Conservation (phyloP, 2,113 vertebrate genomes). For the Etia nguti region DNA sequence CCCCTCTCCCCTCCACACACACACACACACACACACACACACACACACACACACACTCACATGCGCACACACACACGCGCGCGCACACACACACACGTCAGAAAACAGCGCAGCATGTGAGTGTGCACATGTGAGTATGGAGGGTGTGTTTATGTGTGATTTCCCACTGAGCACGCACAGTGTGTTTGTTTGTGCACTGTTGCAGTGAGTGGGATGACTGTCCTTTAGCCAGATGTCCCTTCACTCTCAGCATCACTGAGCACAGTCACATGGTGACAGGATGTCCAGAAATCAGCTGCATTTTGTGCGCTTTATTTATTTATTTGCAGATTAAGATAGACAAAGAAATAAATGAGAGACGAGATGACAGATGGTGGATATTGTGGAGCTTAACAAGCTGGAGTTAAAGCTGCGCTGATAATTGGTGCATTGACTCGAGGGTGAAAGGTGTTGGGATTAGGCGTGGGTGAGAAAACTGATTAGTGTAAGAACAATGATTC, state of each 20-base stretch:
- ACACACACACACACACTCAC: no score
- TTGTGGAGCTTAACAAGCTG: neutral
- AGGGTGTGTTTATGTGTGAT: constrained; percentile 15
- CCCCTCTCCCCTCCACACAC: neutral
- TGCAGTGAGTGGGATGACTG: constrained; percentile 1
- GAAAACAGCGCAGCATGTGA: neutral
- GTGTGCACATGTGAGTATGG: neutral
- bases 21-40: neutral
- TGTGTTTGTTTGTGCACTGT: constrained; percentile 14
- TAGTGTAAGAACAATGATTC: neutral
- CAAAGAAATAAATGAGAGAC: neutral
- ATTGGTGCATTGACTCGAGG: neutral
- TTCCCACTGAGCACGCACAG: neutral
- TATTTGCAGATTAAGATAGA: neutral
- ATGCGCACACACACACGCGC: no score
- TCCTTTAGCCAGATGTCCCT: constrained; percentile 21
- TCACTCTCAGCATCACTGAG: neutral
- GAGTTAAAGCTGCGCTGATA: neutral
- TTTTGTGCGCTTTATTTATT: neutral
- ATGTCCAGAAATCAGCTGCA: neutral
- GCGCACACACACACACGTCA: rapidly evolving
- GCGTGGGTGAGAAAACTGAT: neutral
- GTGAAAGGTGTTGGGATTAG: neutral
- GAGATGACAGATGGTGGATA: neutral
- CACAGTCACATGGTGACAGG: neutral